Conservation (phyloP, 1,140 invertebrate genomes). For the Coboldia fuscipes region DNA sequence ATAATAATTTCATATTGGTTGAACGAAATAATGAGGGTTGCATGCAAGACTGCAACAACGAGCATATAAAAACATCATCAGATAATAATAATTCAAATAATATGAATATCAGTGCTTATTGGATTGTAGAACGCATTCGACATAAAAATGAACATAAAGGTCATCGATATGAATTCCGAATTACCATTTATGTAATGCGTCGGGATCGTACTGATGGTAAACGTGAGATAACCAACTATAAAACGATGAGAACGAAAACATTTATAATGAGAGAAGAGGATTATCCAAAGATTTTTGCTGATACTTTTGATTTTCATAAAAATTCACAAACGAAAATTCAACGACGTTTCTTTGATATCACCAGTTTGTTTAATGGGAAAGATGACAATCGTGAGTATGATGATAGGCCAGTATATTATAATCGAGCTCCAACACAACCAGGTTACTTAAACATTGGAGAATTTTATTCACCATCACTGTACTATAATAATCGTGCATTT, state of each 20-base stretch:
- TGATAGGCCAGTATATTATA: too few species aligned
- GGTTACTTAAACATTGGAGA: too few species aligned
- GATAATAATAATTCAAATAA: too few species aligned
- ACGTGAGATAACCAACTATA: not conserved
- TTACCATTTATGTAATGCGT: constrained; percentile 30
- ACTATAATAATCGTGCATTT: too few species aligned
- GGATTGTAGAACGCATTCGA: constrained; percentile 36
- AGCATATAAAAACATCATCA: constrained; percentile 19
- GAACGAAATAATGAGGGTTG: constrained; percentile 23
- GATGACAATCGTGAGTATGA: too few species aligned
- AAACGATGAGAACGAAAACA: constrained; percentile 5
- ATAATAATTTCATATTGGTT: constrained; percentile 30
- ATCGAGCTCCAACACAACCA: too few species aligned
- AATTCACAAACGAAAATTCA: not conserved
- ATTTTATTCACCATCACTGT: too few species aligned
- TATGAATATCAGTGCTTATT: constrained; percentile 28
- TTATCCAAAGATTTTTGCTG: constrained; percentile 15
- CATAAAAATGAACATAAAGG: constrained; percentile 28
- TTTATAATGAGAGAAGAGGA: constrained; percentile 17
- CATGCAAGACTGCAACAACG: constrained; percentile 9
- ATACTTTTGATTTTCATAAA: too few species aligned
- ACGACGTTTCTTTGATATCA: not conserved
- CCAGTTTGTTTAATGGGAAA: too few species aligned
- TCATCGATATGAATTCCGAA: constrained; percentile 37
- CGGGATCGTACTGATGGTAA: constrained; percentile 4